A percentile compares a stretch with the other conserved stretches of the same genome.
Conservation (phyloP, 2,113 vertebrate genomes). For the Mesocricetus auratus region DNA sequence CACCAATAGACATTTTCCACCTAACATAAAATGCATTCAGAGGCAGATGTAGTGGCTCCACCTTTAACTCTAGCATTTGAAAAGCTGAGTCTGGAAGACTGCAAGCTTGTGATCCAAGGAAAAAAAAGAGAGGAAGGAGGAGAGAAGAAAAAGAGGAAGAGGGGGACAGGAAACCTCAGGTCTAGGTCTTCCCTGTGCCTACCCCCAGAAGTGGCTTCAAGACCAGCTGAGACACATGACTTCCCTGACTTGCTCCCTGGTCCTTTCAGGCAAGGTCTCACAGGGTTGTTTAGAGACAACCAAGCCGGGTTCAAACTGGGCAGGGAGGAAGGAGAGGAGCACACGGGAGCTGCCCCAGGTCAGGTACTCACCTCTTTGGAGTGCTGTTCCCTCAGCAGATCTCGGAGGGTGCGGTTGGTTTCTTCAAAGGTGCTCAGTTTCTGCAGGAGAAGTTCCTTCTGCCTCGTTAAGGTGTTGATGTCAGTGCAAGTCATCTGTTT, state of each 20-base stretch:
- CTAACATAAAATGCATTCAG: neutral
- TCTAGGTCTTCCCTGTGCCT: neutral
- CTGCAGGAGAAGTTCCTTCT: slow-evolving; percentile 94
- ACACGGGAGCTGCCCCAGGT: rapidly evolving
- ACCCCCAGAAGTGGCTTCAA: neutral
- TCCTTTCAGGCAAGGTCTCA: neutral
- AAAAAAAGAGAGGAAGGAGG: too few relatives aligned
- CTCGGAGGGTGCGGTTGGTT: slow-evolving; percentile 92
- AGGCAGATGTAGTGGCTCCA: neutral
- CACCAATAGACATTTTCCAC: neutral
- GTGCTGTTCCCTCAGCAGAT: slow-evolving; percentile 92
- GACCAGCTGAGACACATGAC: too few relatives aligned
- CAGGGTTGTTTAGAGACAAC: neutral
- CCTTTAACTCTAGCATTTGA: neutral
- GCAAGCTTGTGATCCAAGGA: neutral
- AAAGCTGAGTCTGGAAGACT: neutral
- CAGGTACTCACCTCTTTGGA: slow-evolving; percentile 88
- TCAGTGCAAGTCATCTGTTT: slow-evolving; percentile 90
- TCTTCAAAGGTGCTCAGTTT: slow-evolving; percentile 94
- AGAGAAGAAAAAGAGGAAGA: neutral
- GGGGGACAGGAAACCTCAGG: neutral
- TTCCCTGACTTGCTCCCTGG: neutral
- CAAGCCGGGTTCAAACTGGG: neutral
- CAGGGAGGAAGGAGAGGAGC: rapidly evolving
- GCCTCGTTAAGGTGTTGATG: slow-evolving; percentile 87